Base-by-base conservation (phyloP, 2,888 invertebrate genomes). In the Pristionchus fissidentatus region DNA sequence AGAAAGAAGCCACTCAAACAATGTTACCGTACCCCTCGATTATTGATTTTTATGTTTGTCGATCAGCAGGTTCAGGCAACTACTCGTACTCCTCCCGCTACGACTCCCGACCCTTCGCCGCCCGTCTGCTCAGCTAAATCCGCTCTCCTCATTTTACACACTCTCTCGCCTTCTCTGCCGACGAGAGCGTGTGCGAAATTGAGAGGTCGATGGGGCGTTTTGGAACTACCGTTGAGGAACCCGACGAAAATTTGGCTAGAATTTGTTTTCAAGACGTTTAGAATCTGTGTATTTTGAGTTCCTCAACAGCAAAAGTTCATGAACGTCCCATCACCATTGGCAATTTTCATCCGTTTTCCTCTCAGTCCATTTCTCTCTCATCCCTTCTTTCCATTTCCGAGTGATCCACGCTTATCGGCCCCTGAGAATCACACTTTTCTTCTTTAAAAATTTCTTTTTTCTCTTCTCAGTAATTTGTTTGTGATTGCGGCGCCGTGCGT, bases 61-160 rank as follows among this genome's bases (percentile, higher is more conserved):
- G n/a, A n/a, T n/a, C n/a, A n/a, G n/a, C n/a, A n/a, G n/a, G n/a
- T n/a, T n/a, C 46, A 83, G 84, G 85, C 29, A 88, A 87, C 85
- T 90, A 89, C 84, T 87, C 87, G 22, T 89, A 89, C 83, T 57
- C 83, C 0, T 83, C 83, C 29, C 85, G 85, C 70, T 85, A 85
- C 80, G 43, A 77, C 4, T 75, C 85, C 26, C 85, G 85, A 19
- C 83, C 85, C 41, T 83, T 83, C 75, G 83, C 75, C 15, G 55
- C 75, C 15, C 73, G 83, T 57, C 75, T 83, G 1, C 8, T 75
- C 15, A 60, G 60, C 15, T 80, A 32, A 79, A 60, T 49, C 26
- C 66, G 4, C n/a, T 73, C 13, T 62, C 62, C 29, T 62, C 62
- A 62, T 62, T 62, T 62, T n/a, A 13, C 62, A 26, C 62, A 32